Percentiles rank a stretch among this genome's conserved stretches.
Evolutionary conservation across 2,888 invertebrate genomes (phyloP).

Genomic region (Pseudococcus jackbeardsleyi): DNA sequence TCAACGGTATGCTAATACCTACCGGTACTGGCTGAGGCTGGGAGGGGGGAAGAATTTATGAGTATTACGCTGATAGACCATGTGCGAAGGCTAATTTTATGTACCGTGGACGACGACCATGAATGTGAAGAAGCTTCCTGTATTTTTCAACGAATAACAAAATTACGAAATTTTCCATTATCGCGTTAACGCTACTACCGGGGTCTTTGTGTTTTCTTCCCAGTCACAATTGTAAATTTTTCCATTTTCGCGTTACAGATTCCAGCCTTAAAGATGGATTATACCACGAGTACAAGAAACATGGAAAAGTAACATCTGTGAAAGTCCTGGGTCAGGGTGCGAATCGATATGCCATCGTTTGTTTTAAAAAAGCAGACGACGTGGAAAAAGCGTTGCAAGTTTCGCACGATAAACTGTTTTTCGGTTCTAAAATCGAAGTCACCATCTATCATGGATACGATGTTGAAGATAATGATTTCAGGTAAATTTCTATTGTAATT

Average conservation of each 20-base stretch:
- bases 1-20: background rate
- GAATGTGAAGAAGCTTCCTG: constrained; percentile 25
- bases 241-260: constrained; percentile 74
- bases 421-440: constrained; percentile 97
- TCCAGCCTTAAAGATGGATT: constrained; percentile 96
- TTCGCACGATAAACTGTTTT: constrained; percentile 96
- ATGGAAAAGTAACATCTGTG: constrained; percentile 96
- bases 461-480: constrained; percentile 71
- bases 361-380: constrained; percentile 97
- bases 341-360: constrained; percentile 93
- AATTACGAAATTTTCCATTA: constrained; percentile 28
- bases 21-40: background rate
- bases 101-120: background rate
- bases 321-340: constrained; percentile 92
- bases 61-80: background rate
- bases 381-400: constrained; percentile 96
- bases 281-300: constrained; percentile 98
- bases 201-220: background rate
- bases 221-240: background rate
- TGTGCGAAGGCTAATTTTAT: constrained; percentile 21
- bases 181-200: background rate
- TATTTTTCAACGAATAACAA: background rate
- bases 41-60: background rate
- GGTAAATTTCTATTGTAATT: background rate
- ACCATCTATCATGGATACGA: constrained; percentile 88